Evolutionary conservation across 2,888 invertebrate species (phyloP).

Genomic region (Congeria kusceri): DNA sequence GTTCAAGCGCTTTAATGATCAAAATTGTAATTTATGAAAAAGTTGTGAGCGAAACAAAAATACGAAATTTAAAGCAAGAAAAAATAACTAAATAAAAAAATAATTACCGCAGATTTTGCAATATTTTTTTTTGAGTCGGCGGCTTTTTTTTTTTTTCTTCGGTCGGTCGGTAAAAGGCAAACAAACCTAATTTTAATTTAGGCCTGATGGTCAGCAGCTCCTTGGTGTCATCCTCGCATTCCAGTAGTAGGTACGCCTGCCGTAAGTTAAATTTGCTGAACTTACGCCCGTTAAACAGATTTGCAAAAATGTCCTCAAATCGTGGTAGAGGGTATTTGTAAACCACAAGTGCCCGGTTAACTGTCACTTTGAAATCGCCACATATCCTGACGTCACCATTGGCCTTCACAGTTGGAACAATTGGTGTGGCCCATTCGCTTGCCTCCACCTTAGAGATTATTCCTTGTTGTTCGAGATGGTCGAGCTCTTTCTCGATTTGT

Average conservation of each 20-base stretch:
- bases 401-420: neutral
- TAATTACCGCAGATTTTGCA: too few species aligned
- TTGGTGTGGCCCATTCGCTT: constrained; percentile 29
- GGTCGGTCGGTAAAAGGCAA: too few species aligned
- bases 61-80: too few species aligned
- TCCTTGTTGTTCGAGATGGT: constrained; percentile 12
- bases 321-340: constrained; percentile 73
- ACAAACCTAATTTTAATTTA: too few species aligned
- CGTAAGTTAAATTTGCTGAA: constrained; percentile 47
- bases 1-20: too few species aligned
- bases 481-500: constrained; percentile 32
- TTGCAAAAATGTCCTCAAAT: constrained; percentile 68
- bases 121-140: too few species aligned
- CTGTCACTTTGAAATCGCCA: constrained; percentile 69
- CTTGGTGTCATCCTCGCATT: constrained; percentile 22
- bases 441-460: constrained; percentile 19
- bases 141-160: too few species aligned
- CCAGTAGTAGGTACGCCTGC: constrained; percentile 30
- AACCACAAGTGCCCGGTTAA: constrained; percentile 70
- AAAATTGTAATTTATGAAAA: too few species aligned
- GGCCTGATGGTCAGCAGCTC: constrained; percentile 24
- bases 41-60: too few species aligned
- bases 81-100: too few species aligned
- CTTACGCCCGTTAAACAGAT: constrained; percentile 42
- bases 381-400: constrained; percentile 55